Percentiles rank a stretch among this genome's conserved stretches.
phyloP scores from a whole-genome alignment of 2,888 invertebrate genomes.

The Pyrgus malvae region DNA sequence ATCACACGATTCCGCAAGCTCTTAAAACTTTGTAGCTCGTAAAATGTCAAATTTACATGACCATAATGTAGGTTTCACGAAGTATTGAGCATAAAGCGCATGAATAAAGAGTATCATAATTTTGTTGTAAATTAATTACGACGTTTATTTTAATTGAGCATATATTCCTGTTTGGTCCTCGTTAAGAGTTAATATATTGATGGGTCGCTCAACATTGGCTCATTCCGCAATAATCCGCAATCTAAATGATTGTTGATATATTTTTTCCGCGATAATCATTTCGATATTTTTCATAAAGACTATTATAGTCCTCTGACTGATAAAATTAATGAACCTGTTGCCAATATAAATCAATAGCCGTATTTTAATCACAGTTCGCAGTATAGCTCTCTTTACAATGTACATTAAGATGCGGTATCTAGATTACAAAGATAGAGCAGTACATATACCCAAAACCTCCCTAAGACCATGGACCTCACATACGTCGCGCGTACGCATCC shows the following conservation, averaged over 20 bases:
- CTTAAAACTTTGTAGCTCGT: conserved; percentile 35
- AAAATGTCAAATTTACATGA: conserved; percentile 60
- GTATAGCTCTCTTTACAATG: too few species aligned
- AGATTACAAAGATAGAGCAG: conserved; percentile 26
- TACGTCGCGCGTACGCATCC: conserved; percentile 62
- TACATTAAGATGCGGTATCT: conserved; percentile 11
- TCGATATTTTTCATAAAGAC: too few species aligned
- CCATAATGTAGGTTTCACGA: conserved; percentile 50
- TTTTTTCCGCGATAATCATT: conserved; percentile 2
- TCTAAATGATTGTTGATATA: background rate
- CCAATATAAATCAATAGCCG: conserved; percentile 5
- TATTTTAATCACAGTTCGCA: conserved; percentile 52
- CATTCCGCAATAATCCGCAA: conserved; percentile 1
- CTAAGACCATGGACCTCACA: conserved; percentile 38
- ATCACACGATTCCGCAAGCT: conserved; percentile 19
- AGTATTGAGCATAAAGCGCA: conserved; percentile 46
- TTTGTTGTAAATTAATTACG: conserved; percentile 56
- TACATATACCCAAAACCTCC: conserved; percentile 31
- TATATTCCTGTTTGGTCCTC: conserved; percentile 15
- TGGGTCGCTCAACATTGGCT: conserved; percentile 4
- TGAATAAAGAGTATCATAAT: conserved; percentile 39
- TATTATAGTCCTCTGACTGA: too few species aligned
- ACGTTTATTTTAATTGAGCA: conserved; percentile 46
- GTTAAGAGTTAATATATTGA: conserved; percentile 9
- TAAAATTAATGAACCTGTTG: background rate